Conservation (phyloP, 1,140 invertebrate genomes). For the Pseudomyrmex concolor region DNA sequence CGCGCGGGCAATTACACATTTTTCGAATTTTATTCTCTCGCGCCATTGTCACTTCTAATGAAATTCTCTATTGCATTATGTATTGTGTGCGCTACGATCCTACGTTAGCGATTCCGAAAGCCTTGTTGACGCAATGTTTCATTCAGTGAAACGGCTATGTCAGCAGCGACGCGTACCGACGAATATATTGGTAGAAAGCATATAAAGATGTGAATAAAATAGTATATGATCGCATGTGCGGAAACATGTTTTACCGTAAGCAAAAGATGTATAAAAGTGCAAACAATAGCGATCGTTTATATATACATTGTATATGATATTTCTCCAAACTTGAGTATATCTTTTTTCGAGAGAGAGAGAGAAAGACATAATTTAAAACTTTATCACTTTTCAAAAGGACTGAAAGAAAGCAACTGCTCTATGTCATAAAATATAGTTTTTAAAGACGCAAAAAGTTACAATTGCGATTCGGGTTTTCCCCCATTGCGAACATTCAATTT, state of each 20-base stretch:
- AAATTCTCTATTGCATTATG: constrained; percentile 41
- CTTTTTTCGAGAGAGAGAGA: neutral
- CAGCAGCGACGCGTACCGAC: neutral
- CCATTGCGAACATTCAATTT: constrained; percentile 10
- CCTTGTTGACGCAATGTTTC: constrained; percentile 36
- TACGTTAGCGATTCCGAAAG: constrained; percentile 7
- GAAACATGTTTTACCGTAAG: neutral
- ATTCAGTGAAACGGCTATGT: constrained; percentile 37
- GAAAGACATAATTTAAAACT: constrained; percentile 6
- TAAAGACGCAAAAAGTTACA: neutral
- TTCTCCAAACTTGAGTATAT: constrained; percentile 19
- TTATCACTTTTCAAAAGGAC: neutral
- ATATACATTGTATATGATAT: constrained; percentile 26
- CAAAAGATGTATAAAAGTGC: constrained; percentile 8
- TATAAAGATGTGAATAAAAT: constrained; percentile 57
- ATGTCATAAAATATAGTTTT: constrained; percentile 10
- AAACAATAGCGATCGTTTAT: neutral
- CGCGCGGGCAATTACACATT: neutral
- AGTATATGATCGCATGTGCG: constrained; percentile 4
- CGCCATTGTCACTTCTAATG: constrained; percentile 20
- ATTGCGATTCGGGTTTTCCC: constrained; percentile 5
- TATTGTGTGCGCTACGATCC: constrained; percentile 27
- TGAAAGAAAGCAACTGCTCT: neutral
- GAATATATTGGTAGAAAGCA: constrained; percentile 14
- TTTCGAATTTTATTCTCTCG: neutral